Evolutionary conservation across 2,888 invertebrate genomes (phyloP).

Genomic region (Agrypnus murinus): DNA sequence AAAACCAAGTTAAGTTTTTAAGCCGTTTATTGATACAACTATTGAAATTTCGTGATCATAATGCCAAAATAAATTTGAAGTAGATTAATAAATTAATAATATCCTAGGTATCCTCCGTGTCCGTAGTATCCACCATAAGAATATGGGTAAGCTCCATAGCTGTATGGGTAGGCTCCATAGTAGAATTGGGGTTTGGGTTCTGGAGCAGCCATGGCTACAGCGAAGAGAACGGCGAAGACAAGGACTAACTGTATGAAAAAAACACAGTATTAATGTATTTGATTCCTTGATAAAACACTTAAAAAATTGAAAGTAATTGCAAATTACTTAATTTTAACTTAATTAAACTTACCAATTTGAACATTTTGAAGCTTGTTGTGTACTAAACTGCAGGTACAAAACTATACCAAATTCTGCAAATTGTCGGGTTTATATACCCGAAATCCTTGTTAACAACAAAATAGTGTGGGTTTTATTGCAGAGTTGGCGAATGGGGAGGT

Average conservation of each 20-base stretch:
- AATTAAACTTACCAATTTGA: conserved; percentile 18
- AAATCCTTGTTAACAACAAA: no score
- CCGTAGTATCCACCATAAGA: conserved; percentile 5
- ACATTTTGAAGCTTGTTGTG: conserved; percentile 21
- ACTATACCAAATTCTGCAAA: neutral
- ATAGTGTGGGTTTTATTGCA: no score
- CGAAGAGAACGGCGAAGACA: conserved; percentile 51
- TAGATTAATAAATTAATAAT: neutral
- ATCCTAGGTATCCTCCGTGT: conserved; percentile 13
- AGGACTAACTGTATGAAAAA: conserved; percentile 47
- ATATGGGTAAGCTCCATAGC: conserved; percentile 39
- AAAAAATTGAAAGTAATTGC: neutral
- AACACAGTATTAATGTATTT: no score
- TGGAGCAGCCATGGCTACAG: conserved; percentile 52
- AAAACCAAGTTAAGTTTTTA: no score
- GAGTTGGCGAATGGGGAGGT: no score
- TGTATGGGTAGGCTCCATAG: conserved; percentile 41
- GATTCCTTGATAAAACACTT: neutral
- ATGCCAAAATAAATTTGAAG: neutral
- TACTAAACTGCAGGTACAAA: conserved; percentile 15
- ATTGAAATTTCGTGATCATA: conserved; percentile 11
- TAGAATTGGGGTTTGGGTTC: conserved; percentile 49
- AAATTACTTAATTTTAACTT: neutral
- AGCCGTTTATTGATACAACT: neutral
- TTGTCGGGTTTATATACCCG: conserved; percentile 4